These are phyloP conservation scores for Cottoperca gobio DNA, from an alignment of 2,797 vertebrate genomes.

Conservation along the genomic window DNA sequence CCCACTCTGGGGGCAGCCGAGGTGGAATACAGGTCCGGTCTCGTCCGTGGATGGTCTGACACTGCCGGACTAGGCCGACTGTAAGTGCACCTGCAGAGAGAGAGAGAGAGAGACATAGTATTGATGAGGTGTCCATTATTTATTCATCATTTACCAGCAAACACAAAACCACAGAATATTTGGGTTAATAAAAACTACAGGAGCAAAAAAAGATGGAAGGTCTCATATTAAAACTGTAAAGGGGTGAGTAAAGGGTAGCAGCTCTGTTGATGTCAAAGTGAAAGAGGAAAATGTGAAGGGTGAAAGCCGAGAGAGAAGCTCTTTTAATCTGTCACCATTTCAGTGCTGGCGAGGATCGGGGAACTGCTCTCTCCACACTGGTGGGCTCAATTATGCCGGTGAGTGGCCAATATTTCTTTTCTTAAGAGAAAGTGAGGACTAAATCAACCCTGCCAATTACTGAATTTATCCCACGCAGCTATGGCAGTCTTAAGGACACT, in stretches of 20 bases:
- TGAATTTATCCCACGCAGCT: conserved; percentile 48
- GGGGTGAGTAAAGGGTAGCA: neutral
- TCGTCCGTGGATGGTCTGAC: conserved; percentile 99
- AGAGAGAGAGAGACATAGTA: conserved; percentile 50
- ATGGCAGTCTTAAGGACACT: neutral
- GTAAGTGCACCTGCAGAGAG: conserved; percentile 92
- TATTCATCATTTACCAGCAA: neutral
- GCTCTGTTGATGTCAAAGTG: conserved; percentile 15
- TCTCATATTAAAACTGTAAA: neutral
- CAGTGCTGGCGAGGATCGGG: conserved; percentile 16
- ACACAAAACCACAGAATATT: neutral
- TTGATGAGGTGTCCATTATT: neutral
- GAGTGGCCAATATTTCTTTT: conserved; percentile 29
- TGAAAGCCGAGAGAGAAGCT: conserved; percentile 9
- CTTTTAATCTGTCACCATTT: conserved; percentile 44
- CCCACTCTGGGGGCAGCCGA: conserved; percentile 98
- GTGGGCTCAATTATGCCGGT: conserved; percentile 50
- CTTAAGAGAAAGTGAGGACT: conserved; percentile 8
- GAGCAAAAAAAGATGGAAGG: neutral
- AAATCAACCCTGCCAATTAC: conserved; percentile 56
- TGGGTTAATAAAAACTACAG: neutral
- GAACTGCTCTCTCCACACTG: conserved; percentile 19
- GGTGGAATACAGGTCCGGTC: conserved; percentile 98
- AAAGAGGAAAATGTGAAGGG: neutral
- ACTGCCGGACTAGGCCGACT: conserved; percentile 97